Evolutionary conservation across 2,113 vertebrate genomes (phyloP), one percentile per base, ranked within the genome.

Genomic region (Asarcornis scutulata): DNA sequence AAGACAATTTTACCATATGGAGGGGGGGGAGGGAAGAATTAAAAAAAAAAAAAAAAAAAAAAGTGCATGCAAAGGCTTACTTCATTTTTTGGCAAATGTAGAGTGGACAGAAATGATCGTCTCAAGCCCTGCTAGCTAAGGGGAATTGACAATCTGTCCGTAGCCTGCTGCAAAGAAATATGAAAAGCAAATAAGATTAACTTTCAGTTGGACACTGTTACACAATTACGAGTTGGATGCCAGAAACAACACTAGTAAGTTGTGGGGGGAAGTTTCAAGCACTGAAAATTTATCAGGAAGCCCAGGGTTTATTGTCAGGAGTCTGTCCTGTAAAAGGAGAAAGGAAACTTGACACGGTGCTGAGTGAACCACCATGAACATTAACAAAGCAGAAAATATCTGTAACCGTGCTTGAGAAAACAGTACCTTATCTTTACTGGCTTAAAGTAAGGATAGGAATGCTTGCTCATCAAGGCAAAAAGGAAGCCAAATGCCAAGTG

Each of bases 181-280:
- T 66, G 75, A 73, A 94, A 89, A 87, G 83, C 40, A 91, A 93
- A 88, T 63, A 17, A 88, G 42, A 73, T 86, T 83, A 95, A 86
- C 59, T 90, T 88, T 67, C 91, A 56, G 6, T 34, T 64, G 73
- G 83, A 81, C 80, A 26, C 52, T 44, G 12, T 67, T 40, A 69
- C 52, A 64, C 14, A 55, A 29, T 85, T 74, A 81, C 40, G 55
- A 68, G n/a, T 63, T 69, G 55, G 88, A 17, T 88, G 68, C 56
- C 86, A 93, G 76, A 91, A 88, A 75, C 31, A 88, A 63, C 13
- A 78, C 11, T 25, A 36, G 80, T 78, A 81, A 74, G 48, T 3
- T 11, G 32, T 11, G 29, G 74, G 83, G 76, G 83, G 73, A 18
- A 66, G 68, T 71, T 86, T 17, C 22, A 63, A 85, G 25, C 9